Percentiles rank a stretch among this genome's conserved stretches.
phyloP scores from a whole-genome alignment of 2,888 invertebrate genomes.

The Pedicia rivosa region DNA sequence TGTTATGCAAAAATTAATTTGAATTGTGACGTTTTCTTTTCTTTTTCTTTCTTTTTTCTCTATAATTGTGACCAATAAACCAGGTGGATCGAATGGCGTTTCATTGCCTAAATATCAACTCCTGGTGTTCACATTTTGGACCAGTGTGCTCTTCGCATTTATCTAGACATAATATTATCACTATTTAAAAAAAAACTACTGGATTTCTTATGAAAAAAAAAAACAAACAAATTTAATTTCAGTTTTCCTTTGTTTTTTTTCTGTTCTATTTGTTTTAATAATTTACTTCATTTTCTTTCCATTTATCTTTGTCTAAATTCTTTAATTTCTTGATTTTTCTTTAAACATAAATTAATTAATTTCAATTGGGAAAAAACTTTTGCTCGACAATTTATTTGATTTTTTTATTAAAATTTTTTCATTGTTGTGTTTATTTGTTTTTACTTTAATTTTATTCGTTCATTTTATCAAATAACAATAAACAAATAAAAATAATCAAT shows the following conservation, averaged over 20 bases:
- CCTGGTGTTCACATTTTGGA: slow-evolving; percentile 27
- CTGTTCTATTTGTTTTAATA: not conserved
- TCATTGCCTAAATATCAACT: slow-evolving; percentile 26
- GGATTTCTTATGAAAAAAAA: not conserved
- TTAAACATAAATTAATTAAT: too few species aligned
- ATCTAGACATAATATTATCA: slow-evolving; percentile 7
- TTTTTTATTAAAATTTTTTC: too few species aligned
- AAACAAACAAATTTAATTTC: not conserved
- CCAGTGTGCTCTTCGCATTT: slow-evolving; percentile 13
- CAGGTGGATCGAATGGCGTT: slow-evolving; percentile 28
- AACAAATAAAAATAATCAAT: too few species aligned
- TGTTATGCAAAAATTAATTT: too few species aligned
- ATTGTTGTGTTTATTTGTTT: too few species aligned
- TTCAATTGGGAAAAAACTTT: too few species aligned
- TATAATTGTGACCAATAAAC: slow-evolving; percentile 6
- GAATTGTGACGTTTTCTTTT: too few species aligned
- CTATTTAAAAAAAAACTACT: too few species aligned
- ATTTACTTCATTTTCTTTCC: not conserved
- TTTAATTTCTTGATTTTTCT: too few species aligned
- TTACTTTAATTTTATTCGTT: too few species aligned
- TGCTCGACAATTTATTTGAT: too few species aligned
- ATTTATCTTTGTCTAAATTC: slow-evolving; percentile 1
- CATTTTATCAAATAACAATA: too few species aligned
- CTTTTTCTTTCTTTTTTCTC: slow-evolving; percentile 11
- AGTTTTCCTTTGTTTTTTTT: not conserved